Evolutionary conservation across 2,888 invertebrate genomes (phyloP).

Genomic region (Rhogogaster chlorosoma): DNA sequence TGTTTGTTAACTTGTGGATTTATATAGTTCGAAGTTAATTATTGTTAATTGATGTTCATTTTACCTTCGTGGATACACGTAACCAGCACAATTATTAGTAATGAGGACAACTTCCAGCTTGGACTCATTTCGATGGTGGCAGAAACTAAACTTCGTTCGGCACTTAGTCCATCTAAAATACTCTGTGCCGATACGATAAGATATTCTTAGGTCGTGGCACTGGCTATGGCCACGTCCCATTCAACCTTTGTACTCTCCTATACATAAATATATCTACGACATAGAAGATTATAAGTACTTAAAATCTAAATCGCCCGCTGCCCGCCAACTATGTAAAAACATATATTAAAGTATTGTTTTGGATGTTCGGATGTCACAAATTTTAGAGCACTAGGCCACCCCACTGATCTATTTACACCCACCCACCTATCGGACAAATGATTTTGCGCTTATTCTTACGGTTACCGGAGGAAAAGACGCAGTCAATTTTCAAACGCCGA

Average conservation of each 20-base stretch:
- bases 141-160: neutral
- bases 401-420: too few relatives aligned
- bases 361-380: too few relatives aligned
- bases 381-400: too few relatives aligned
- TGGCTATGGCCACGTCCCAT: neutral
- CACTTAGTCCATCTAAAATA: neutral
- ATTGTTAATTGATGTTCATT: neutral
- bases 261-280: too few relatives aligned
- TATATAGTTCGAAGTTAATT: neutral
- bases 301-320: neutral
- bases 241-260: neutral
- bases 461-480: too few relatives aligned
- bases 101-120: neutral
- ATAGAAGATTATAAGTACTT: neutral
- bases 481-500: too few relatives aligned
- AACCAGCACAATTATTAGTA: neutral
- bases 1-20: neutral
- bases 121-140: neutral
- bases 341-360: too few relatives aligned
- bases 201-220: slow-evolving; percentile 14
- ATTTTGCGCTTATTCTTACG: too few relatives aligned
- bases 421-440: too few relatives aligned
- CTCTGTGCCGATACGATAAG: neutral
- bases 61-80: neutral
- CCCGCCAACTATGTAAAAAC: neutral